Evolutionary conservation across 2,888 invertebrate genomes (phyloP), one percentile per base, ranked within the genome.

Genomic region (Chymomyza amoena): DNA sequence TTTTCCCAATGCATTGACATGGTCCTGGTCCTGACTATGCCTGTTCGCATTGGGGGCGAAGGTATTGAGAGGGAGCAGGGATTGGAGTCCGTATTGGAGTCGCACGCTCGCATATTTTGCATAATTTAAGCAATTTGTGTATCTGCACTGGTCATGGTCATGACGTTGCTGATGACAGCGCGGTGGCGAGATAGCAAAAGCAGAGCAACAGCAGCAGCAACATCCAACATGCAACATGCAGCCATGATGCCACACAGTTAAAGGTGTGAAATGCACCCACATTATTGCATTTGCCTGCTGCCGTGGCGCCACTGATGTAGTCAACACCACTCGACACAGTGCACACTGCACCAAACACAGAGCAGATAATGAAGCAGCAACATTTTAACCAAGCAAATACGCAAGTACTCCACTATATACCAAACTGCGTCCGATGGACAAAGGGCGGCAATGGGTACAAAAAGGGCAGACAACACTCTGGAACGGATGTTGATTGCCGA

Each of bases 71-170:
- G 39, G 25, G 39, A 36, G 18, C 7, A 36, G 20, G 15, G 16
- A 45, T n/a, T n/a, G n/a, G 25, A 25, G n/a, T n/a, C n/a, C 25
- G 25, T 4, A 25, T 28, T 36, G 56, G 28, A 66, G 61, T 45
- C 39, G 39, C 39, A 45, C 77, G 75, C 72, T 76, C 87, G 84
- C 87, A 85, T 82, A 85, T 85, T 88, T 87, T 87, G 87, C 87
- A 87, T 87, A 88, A 87, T 87, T 87, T 87, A 88, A 88, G 87
- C 87, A 87, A 87, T 87, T 85, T 87, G 86, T 83, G 84, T 84
- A 81, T 71, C 81, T 76, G 80, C 79, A 84, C 74, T 68, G 75
- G 65, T 51, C 57, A 54, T 68, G 72, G 70, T 77, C 65, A 63
- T 62, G 69, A 66, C 64, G 64, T 66, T 68, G 64, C 63, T 51